Evolutionary conservation across 2,797 vertebrate genomes (phyloP), one percentile per base, ranked within the genome.

Genomic region (Uromys caudimaculatus): DNA sequence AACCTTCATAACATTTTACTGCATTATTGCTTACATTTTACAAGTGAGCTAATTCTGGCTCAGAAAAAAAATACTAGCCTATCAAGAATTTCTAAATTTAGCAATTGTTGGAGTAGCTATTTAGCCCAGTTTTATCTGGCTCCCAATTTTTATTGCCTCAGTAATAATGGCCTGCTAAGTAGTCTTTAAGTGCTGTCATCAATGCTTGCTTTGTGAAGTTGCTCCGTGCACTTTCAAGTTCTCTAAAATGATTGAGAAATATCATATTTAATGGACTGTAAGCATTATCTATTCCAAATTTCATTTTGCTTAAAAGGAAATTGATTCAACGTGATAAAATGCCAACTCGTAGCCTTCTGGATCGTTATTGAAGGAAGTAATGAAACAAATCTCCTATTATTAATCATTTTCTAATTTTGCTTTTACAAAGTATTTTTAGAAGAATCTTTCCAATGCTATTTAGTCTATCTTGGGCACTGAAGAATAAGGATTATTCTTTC

Each of bases 271-370:
- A 82, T 41, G 12, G 32, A 89, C 50, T 44, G 56, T 90, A 86
- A 71, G 69, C 87, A 92, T 83, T n/a, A 17, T 52, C 27, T 81
- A 50, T 27, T 54, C 12, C 3, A 94, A 77, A 82, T 19, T 24
- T 89, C 19, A 50, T 82, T 91, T 76, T 78, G 38, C 9, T 76
- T 64, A 58, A 95, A 89, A 93, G 41, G 14, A 89, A 89, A 91
- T 81, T 78, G 21, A 29, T n/a, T 86, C 38, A 78, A 71, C 23
- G 6, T 81, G 24, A 86, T 86, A 73, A 95, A 89, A 78, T 83
- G 9, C 17, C 6, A 75, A 7, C 9, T 50, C 10, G 14, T 9
- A 35, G 11, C 3, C 19, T 90, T 92, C 27, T 35, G 58, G 24
- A 38, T 90, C 90, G 9, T 56, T 92, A 87, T 17, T 52, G 38